Conservation (phyloP, 2,888 invertebrate genomes). For the Drosophila atripex region DNA sequence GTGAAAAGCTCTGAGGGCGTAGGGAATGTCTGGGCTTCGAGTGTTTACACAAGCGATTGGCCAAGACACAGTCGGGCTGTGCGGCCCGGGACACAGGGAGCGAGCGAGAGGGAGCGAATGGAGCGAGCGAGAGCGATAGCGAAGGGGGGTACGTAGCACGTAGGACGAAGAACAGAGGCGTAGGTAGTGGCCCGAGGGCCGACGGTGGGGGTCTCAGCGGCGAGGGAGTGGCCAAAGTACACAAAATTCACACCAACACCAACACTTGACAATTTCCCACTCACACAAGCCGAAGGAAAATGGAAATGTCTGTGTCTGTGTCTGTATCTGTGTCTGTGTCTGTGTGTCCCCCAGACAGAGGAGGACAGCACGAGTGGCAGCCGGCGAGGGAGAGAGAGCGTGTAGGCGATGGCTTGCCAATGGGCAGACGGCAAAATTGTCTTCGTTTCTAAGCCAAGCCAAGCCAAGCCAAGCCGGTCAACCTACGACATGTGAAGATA, state of each 20-base stretch:
- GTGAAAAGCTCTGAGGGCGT: slow-evolving; percentile 65
- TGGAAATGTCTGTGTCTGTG: slow-evolving; percentile 47
- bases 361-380: background rate
- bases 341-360: slow-evolving; percentile 25
- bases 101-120: slow-evolving; percentile 28
- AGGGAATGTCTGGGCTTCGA: slow-evolving; percentile 36
- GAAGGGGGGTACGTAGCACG: slow-evolving; percentile 15
- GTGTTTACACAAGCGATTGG: slow-evolving; percentile 84
- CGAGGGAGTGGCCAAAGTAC: slow-evolving; percentile 84
- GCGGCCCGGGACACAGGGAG: slow-evolving; percentile 45
- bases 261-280: slow-evolving; percentile 71
- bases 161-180: background rate
- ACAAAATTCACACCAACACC: slow-evolving; percentile 83
- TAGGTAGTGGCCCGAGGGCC: background rate
- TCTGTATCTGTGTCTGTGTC: slow-evolving; percentile 37
- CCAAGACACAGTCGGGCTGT: slow-evolving; percentile 64
- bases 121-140: slow-evolving; percentile 54
- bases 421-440: slow-evolving; percentile 53
- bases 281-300: slow-evolving; percentile 38
- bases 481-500: slow-evolving; percentile 30
- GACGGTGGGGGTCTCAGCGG: slow-evolving; percentile 14
- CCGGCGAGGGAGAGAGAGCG: slow-evolving; percentile 18
- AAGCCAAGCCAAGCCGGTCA: slow-evolving; percentile 44
- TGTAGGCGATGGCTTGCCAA: slow-evolving; percentile 42
- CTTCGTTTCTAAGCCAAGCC: slow-evolving; percentile 47